A percentile compares a stretch with the other conserved stretches of the same genome.
Evolutionary conservation across 2,888 invertebrate species (phyloP).

Genomic region (Norana najaformis): DNA sequence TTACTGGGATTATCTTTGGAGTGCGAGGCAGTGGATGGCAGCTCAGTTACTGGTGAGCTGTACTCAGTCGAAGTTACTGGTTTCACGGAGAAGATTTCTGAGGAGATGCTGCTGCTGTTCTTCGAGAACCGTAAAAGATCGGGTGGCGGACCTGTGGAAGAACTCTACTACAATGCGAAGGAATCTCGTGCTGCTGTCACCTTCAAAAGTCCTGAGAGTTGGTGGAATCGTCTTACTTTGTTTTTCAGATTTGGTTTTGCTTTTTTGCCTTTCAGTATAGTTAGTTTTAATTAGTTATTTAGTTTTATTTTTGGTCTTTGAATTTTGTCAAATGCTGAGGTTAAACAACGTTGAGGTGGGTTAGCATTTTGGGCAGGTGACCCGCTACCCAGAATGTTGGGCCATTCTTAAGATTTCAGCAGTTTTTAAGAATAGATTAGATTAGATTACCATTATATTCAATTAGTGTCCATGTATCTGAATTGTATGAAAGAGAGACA

Average conservation of each 20-base stretch:
- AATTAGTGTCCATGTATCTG: background rate
- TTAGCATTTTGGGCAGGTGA: no score
- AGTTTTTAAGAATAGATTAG: background rate
- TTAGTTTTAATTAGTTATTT: no score
- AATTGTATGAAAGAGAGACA: background rate
- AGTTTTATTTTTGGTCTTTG: no score
- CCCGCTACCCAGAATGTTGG: no score
- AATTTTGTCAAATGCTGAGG: no score
- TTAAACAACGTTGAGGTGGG: no score
- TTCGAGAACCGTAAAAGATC: slow-evolving; percentile 35
- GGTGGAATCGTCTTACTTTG: background rate
- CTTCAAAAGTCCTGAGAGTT: slow-evolving; percentile 21
- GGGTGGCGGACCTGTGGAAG: slow-evolving; percentile 33
- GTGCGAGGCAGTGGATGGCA: background rate
- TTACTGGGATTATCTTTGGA: background rate
- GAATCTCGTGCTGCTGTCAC: slow-evolving; percentile 2
- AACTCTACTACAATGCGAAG: background rate
- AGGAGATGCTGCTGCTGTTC: slow-evolving; percentile 33
- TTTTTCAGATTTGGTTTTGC: background rate
- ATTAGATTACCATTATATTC: background rate
- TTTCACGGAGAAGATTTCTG: background rate
- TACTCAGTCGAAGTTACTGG: background rate
- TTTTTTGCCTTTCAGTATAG: background rate
- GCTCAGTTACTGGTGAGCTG: background rate
- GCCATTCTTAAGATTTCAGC: no score